Percentiles rank a stretch among this genome's conserved stretches.
Conservation (phyloP, 2,797 vertebrate species). For the Onychomys arenicola region DNA sequence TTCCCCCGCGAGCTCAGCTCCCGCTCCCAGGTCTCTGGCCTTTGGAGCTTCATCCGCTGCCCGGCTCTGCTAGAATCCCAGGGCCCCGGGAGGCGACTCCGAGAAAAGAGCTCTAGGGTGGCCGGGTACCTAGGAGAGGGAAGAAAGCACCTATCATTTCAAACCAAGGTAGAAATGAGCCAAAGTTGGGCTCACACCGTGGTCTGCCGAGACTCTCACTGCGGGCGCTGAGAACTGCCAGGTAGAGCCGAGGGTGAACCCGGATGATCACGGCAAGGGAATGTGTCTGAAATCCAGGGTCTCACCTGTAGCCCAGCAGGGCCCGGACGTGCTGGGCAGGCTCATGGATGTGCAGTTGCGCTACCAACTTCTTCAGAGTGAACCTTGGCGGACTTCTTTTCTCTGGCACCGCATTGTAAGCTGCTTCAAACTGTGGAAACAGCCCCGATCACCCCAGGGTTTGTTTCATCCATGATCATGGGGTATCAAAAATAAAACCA, state of each 20-base stretch:
- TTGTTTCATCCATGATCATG: neutral
- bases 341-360: constrained; percentile 91
- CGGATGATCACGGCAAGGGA: neutral
- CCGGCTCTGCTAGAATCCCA: constrained; percentile 92
- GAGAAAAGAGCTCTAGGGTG: constrained; percentile 87
- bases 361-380: constrained; percentile 93
- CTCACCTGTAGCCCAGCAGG: constrained; percentile 92
- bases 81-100: constrained; percentile 90
- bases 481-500: constrained; percentile 40
- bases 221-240: neutral
- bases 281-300: neutral
- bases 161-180: neutral
- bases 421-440: constrained; percentile 73
- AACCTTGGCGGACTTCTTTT: constrained; percentile 83
- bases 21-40: constrained; percentile 92
- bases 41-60: constrained; percentile 91
- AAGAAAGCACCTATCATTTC: neutral
- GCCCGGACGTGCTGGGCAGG: constrained; percentile 92
- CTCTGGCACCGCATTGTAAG: neutral
- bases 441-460: constrained; percentile 32
- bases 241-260: neutral
- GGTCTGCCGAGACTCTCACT: neutral
- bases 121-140: constrained; percentile 90
- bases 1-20: constrained; percentile 91
- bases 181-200: neutral